Conservation (phyloP, 2,797 vertebrate genomes). For the Rhincodon typus region DNA sequence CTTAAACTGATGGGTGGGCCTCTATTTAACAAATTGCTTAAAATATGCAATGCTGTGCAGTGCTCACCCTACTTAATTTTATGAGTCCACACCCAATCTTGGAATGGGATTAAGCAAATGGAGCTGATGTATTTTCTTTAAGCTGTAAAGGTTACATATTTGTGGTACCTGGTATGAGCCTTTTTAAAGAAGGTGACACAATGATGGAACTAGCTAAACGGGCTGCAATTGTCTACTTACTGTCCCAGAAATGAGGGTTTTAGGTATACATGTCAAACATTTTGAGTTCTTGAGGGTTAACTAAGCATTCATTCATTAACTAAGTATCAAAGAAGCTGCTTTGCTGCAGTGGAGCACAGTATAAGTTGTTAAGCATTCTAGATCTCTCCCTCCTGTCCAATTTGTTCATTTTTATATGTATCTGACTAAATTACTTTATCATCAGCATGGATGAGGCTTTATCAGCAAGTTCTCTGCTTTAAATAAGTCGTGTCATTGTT, state of each 20-base stretch:
- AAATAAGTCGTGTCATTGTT: not conserved
- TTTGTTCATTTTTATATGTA: not conserved
- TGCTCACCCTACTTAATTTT: not conserved
- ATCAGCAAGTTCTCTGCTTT: not conserved
- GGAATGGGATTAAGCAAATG: not conserved
- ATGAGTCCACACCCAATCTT: not conserved
- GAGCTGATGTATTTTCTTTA: not conserved
- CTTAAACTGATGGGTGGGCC: not conserved
- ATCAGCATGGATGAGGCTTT: not conserved
- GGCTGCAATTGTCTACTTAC: not conserved
- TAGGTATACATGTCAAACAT: not conserved
- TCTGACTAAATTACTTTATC: not conserved
- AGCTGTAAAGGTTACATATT: not conserved
- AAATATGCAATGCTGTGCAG: not conserved
- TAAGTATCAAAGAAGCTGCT: not conserved
- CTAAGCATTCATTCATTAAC: too few relatives aligned
- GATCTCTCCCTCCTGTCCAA: not conserved
- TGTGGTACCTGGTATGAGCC: not conserved
- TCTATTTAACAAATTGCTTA: not conserved
- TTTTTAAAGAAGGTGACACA: not conserved
- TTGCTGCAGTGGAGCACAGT: not conserved
- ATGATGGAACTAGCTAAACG: not conserved
- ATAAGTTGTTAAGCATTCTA: not conserved
- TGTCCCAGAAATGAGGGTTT: not conserved
- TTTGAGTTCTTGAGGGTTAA: not conserved